Percentiles rank a stretch among this genome's conserved stretches.
Conservation (phyloP, 1,140 invertebrate genomes). For the Dryas iulia region DNA sequence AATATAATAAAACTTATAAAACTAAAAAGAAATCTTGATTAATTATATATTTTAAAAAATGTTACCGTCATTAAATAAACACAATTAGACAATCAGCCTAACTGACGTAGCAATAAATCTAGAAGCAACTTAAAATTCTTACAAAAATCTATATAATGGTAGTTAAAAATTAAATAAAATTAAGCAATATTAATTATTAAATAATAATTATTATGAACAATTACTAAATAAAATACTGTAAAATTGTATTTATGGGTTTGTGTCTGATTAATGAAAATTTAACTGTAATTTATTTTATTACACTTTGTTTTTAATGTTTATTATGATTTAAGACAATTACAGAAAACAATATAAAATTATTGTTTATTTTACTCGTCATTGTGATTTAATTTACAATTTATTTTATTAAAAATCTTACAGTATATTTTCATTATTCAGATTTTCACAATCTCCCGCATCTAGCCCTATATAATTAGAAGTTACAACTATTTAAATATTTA, state of each 20-base stretch:
- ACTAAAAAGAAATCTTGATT: slow-evolving; percentile 9
- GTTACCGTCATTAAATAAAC: slow-evolving; percentile 14
- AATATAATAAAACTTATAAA: slow-evolving; percentile 7
- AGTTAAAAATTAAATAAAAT: not conserved
- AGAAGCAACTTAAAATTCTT: not conserved
- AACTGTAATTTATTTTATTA: too few species aligned
- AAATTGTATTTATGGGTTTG: not conserved
- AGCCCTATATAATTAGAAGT: not conserved
- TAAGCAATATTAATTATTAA: not conserved
- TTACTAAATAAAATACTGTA: slow-evolving; percentile 14
- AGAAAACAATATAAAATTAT: not conserved
- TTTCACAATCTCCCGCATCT: not conserved
- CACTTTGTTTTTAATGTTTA: too few species aligned
- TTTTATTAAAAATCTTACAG: too few species aligned
- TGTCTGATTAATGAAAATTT: not conserved
- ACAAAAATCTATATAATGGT: not conserved
- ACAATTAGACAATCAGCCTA: slow-evolving; percentile 1
- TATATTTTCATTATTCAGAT: not conserved
- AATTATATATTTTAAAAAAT: slow-evolving; percentile 4
- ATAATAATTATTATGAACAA: not conserved
- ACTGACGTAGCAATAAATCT: not conserved
- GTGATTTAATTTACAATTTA: too few species aligned
- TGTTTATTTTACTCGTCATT: too few species aligned
- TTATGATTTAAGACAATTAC: too few species aligned
- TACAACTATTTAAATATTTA: slow-evolving; percentile 9